Evolutionary conservation across 2,113 vertebrate genomes (phyloP), one percentile per base, ranked within the genome.

Genomic region (Aegotheles bennettii): DNA sequence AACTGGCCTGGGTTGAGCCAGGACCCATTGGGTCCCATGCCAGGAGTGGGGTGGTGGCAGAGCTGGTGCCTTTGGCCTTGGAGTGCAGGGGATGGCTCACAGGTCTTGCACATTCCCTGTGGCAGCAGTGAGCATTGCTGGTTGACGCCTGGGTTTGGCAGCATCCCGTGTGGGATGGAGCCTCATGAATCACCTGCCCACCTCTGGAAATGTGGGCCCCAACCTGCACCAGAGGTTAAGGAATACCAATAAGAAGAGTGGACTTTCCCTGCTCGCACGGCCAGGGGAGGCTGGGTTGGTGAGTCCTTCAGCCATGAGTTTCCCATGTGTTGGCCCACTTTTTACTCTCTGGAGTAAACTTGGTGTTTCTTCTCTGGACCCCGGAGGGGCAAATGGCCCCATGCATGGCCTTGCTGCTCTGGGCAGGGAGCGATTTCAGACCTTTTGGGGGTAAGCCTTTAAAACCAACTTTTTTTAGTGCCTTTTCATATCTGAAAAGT

Each of bases 111-210:
- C 2, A 2, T 33, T 16, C 20, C 6, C 13, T 0, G 1, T 6
- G 43, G 50, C 51, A 25, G 38, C 25, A 45, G 29, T 1, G 10
- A 35, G 38, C 7, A 0, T 10, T 10, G 3, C 57, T 3, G 29
- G 7, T 42, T 4, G 1, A 6, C 1, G 1, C 42, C 18, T 48
- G 1, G 2, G 3, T 7, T 15, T 40, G 64, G 54, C 20, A 8
- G 33, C 14, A 1, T 5, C 15, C 9, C 11, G 5, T 21, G 45
- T 13, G 18, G 35, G 42, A 28, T 4, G 40, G 35, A 53, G 61
- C 20, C 63, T 29, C n/a, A n/a, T n/a, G n/a, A n/a, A n/a, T n/a
- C n/a, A 2, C n/a, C 57, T 7, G 11, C 43, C 35, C 28, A 1
- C 50, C 35, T 71, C 38, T 0, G 0, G 17, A 21, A 42, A 35